These are phyloP conservation scores for Hydrophis major DNA, from an alignment of 2,797 vertebrate genomes.

Conservation along the genomic window DNA sequence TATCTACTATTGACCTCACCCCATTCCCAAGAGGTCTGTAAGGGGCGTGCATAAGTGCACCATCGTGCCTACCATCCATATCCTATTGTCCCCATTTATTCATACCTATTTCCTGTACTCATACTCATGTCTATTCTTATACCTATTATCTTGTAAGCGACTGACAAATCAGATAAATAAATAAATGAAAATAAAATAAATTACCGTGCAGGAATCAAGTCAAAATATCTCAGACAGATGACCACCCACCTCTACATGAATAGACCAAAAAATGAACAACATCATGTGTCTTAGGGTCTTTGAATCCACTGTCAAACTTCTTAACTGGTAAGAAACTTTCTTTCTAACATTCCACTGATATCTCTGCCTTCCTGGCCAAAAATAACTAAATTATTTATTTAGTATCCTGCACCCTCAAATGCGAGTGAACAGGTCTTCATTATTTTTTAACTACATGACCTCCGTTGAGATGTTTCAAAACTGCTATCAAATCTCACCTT, in stretches of 20 bases:
- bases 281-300: background rate
- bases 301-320: background rate
- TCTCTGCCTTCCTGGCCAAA: background rate
- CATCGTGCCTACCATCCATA: no score
- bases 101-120: no score
- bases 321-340: background rate
- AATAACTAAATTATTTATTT: background rate
- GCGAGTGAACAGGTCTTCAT: background rate
- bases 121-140: no score
- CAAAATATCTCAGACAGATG: background rate
- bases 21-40: no score
- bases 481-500: background rate
- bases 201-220: background rate
- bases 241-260: background rate
- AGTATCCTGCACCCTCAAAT: background rate
- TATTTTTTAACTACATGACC: background rate
- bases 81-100: no score
- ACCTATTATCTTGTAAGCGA: no score
- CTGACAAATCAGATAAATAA: no score
- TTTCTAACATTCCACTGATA: background rate
- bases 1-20: no score
- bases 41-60: no score
- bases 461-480: background rate
- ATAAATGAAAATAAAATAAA: no score
- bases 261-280: background rate